Evolutionary conservation across 2,113 vertebrate species (phyloP).

Genomic region (Ovis canadensis): DNA sequence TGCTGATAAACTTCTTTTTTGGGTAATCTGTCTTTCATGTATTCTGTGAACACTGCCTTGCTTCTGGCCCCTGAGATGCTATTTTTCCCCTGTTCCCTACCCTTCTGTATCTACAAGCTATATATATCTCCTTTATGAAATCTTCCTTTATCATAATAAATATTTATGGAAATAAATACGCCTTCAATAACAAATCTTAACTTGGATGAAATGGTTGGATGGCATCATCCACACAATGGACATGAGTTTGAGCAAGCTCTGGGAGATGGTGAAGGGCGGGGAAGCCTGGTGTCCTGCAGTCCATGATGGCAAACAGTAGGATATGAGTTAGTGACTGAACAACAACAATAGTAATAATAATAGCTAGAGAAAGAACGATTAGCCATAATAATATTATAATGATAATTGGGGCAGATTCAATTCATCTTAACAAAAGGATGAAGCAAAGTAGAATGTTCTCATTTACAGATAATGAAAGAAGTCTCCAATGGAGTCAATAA

Average conservation of each 20-base stretch:
- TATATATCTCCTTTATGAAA: not conserved
- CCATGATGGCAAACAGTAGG: not conserved
- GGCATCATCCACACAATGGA: not conserved
- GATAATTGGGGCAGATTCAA: not conserved
- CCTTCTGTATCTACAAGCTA: not conserved
- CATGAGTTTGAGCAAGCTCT: not conserved
- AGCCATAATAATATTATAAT: not conserved
- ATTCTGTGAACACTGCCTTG: not conserved
- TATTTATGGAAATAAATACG: not conserved
- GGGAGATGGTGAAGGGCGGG: accelerated
- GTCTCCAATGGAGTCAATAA: not conserved
- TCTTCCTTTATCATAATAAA: not conserved
- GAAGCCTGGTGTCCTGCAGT: not conserved
- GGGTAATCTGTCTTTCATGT: not conserved
- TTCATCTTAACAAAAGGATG: not conserved
- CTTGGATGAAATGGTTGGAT: not conserved
- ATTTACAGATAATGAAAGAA: not conserved
- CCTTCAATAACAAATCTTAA: not conserved
- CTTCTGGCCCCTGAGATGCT: not conserved
- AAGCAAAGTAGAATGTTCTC: not conserved
- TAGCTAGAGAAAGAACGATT: not conserved
- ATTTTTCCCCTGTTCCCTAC: not conserved
- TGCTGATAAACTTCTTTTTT: not conserved
- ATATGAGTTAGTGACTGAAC: not conserved
- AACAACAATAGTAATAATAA: not conserved